Conservation (phyloP, 2,888 invertebrate genomes). For the Zaprionus obscuricornis region DNA sequence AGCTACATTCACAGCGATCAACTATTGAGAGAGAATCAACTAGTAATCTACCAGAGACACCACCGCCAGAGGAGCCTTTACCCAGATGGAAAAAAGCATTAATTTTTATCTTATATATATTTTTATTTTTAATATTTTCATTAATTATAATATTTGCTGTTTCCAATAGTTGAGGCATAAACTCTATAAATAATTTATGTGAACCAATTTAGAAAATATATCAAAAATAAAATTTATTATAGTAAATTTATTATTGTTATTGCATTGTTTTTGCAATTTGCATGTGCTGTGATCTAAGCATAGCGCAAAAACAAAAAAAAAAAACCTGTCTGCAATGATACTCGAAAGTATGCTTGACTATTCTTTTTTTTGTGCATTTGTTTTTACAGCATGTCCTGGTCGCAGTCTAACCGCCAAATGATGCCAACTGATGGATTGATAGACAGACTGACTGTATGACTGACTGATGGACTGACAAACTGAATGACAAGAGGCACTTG, state of each 20-base stretch:
- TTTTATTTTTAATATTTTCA: too few species aligned
- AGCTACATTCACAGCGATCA: not conserved
- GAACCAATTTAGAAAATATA: too few species aligned
- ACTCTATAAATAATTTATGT: too few species aligned
- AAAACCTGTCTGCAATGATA: slow-evolving; percentile 12
- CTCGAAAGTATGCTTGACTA: slow-evolving; percentile 18
- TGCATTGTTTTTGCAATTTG: slow-evolving; percentile 19
- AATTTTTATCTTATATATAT: too few species aligned
- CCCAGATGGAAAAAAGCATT: not conserved
- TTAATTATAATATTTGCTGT: too few species aligned
- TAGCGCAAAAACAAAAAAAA: too few species aligned
- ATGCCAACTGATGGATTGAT: slow-evolving; percentile 15
- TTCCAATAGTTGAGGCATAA: too few species aligned
- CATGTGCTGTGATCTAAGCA: slow-evolving; percentile 6
- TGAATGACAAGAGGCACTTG: slow-evolving; percentile 55
- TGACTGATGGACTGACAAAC: slow-evolving; percentile 6
- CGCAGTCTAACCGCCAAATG: slow-evolving; percentile 28
- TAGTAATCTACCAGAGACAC: too few species aligned
- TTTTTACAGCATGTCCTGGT: slow-evolving; percentile 19
- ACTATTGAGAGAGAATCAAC: not conserved
- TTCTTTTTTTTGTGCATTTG: too few species aligned
- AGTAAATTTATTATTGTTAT: not conserved
- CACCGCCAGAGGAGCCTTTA: too few species aligned
- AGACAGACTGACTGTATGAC: slow-evolving; percentile 1
- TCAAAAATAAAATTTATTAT: too few species aligned